Conservation (phyloP, 2,888 invertebrate species). For the Argyra leucocephala region DNA sequence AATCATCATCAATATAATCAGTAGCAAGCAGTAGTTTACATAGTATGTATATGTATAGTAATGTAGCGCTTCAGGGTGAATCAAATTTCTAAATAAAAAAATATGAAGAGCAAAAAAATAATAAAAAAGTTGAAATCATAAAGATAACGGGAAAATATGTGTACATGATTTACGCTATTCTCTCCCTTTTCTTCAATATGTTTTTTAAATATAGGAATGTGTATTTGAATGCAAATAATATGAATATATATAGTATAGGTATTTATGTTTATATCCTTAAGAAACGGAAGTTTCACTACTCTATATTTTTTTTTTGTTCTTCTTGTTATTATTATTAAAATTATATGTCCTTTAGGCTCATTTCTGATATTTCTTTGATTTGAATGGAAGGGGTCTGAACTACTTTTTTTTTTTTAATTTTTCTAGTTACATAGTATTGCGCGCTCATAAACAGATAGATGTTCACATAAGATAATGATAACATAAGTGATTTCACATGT, state of each 20-base stretch:
- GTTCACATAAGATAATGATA: not conserved
- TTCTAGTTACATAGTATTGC: not conserved
- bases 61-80: not conserved
- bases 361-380: not conserved
- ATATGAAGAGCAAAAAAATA: not conserved
- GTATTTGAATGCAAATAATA: too few relatives aligned
- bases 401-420: not conserved
- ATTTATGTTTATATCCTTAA: not conserved
- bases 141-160: not conserved
- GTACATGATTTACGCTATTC: not conserved
- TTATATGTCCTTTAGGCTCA: not conserved
- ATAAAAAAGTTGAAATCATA: not conserved
- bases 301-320: too few relatives aligned
- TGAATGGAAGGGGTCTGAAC: not conserved
- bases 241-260: too few relatives aligned
- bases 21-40: not conserved
- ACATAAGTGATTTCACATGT: constrained; percentile 1
- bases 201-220: too few relatives aligned
- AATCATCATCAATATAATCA: not conserved
- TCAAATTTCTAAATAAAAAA: not conserved
- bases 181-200: not conserved
- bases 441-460: not conserved
- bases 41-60: not conserved
- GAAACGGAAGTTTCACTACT: not conserved
- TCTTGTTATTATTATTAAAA: too few relatives aligned